Percentiles rank a stretch among this genome's conserved stretches.
Conservation (phyloP, 2,113 vertebrate genomes). For the Cygnus buccinator region DNA sequence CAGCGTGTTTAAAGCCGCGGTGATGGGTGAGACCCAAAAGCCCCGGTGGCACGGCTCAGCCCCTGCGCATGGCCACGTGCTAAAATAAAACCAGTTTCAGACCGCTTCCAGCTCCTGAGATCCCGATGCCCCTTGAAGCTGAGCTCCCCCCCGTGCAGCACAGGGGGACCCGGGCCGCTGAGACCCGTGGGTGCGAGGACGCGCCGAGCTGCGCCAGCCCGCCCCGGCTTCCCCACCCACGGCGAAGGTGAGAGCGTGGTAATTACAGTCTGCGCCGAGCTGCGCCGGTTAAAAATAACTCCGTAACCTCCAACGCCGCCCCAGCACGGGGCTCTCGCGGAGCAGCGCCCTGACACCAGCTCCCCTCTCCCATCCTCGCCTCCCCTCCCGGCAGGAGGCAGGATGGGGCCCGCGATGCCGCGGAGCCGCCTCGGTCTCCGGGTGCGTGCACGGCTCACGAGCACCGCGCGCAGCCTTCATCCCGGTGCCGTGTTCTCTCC, state of each 20-base stretch:
- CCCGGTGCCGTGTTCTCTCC: no score
- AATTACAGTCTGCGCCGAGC: background rate
- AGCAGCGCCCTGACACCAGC: background rate
- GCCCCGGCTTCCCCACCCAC: background rate
- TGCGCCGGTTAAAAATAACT: conserved; percentile 35
- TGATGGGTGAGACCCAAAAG: background rate
- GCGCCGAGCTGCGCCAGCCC: background rate
- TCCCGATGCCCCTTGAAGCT: accelerated
- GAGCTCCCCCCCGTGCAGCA: background rate
- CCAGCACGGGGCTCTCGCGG: accelerated
- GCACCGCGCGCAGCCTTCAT: background rate
- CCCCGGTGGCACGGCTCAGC: background rate
- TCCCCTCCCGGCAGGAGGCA: background rate
- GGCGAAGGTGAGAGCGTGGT: background rate
- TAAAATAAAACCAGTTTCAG: background rate
- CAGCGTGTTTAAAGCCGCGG: background rate
- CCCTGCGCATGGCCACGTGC: background rate
- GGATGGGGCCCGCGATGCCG: accelerated
- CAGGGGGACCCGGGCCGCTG: background rate
- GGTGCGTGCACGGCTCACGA: background rate
- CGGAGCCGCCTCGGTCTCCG: background rate
- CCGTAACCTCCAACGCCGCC: background rate
- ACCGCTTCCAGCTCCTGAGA: background rate
- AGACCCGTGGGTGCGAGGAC: accelerated
- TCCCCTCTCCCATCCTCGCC: background rate